Evolutionary conservation across 1,140 invertebrate species (phyloP).

Genomic region (Chelonus insularis): DNA sequence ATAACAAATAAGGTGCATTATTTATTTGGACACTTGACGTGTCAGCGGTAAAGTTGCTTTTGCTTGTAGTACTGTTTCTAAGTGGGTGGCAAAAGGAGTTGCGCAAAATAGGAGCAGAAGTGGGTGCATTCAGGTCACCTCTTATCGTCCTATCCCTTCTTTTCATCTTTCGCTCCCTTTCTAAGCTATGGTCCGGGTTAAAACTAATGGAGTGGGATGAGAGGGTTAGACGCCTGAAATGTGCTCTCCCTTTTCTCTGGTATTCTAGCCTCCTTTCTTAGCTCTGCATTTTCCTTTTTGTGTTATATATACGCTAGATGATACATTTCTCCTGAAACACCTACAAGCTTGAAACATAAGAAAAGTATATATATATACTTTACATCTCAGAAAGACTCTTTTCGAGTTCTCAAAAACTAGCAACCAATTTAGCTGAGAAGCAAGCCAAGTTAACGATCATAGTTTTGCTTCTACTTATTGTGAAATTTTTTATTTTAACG

Average conservation of each 20-base stretch:
- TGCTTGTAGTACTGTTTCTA: neutral
- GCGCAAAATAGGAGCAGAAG: neutral
- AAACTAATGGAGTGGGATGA: constrained; percentile 9
- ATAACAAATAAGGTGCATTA: constrained; percentile 52
- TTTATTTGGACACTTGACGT: constrained; percentile 50
- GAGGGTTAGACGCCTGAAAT: constrained; percentile 1
- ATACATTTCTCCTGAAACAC: constrained; percentile 14
- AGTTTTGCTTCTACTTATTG: neutral
- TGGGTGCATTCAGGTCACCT: neutral
- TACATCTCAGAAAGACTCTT: neutral
- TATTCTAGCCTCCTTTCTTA: neutral
- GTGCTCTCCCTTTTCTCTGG: neutral
- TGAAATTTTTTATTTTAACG: neutral
- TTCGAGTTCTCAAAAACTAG: neutral
- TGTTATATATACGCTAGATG: neutral
- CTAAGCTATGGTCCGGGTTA: constrained; percentile 1
- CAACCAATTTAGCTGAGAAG: neutral
- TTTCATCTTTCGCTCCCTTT: neutral
- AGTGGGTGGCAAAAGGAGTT: constrained; percentile 18
- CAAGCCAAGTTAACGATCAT: neutral
- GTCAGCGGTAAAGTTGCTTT: constrained; percentile 45
- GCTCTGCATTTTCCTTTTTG: constrained; percentile 4
- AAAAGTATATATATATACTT: neutral
- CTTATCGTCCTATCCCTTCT: neutral
- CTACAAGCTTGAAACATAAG: neutral